Conservation (phyloP, 2,888 invertebrate species). For the Scotopteryx bipunctaria region DNA sequence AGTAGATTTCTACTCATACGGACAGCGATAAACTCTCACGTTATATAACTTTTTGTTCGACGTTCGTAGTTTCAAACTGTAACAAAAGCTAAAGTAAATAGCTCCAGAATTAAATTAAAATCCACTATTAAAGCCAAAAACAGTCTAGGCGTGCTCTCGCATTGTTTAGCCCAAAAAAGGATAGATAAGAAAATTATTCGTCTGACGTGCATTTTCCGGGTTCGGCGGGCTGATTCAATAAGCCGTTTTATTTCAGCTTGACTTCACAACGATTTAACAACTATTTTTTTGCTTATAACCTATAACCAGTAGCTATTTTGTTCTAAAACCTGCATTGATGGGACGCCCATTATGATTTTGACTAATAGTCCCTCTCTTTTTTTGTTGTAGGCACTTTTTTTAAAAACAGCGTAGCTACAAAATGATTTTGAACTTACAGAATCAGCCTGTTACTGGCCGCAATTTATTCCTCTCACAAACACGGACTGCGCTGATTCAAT, state of each 20-base stretch:
- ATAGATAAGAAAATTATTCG: conserved; percentile 62
- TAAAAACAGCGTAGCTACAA: not conserved
- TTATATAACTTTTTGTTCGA: not conserved
- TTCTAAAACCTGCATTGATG: no score
- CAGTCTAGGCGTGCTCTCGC: conserved; percentile 12
- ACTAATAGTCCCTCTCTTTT: no score
- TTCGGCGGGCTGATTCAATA: conserved; percentile 8
- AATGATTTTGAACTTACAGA: conserved; percentile 10
- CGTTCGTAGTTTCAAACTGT: not conserved
- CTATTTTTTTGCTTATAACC: not conserved
- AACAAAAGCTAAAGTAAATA: conserved; percentile 3
- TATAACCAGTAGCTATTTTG: no score
- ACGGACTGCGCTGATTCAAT: conserved; percentile 73
- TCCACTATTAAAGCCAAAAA: conserved; percentile 13
- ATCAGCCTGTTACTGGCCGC: conserved; percentile 50
- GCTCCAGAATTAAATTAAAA: conserved; percentile 7
- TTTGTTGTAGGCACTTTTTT: not conserved
- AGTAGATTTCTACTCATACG: no score
- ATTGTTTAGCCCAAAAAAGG: conserved; percentile 24
- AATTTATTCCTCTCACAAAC: conserved; percentile 79
- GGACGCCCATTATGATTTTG: no score
- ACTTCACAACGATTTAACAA: not conserved
- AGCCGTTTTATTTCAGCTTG: not conserved
- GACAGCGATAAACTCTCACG: no score
- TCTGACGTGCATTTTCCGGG: conserved; percentile 61